Evolutionary conservation across 1,140 invertebrate genomes (phyloP).

Genomic region (Trichoplusia ni): DNA sequence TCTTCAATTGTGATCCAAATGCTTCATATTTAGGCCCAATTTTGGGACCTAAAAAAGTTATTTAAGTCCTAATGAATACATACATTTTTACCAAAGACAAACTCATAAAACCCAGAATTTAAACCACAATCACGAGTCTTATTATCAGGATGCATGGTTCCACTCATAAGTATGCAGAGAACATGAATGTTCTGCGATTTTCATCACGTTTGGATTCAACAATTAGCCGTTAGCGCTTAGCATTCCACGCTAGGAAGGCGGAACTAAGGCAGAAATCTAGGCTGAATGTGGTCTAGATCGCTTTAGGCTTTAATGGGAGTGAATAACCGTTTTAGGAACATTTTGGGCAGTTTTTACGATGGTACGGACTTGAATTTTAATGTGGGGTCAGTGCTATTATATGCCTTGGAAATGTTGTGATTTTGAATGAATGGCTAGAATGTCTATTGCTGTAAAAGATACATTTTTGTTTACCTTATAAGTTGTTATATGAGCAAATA

Average conservation of each 20-base stretch:
- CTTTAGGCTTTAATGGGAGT: background rate
- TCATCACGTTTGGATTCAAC: slow-evolving; percentile 60
- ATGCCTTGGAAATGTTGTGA: background rate
- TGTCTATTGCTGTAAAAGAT: no score
- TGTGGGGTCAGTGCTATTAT: no score
- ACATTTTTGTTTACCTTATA: no score
- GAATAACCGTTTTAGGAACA: background rate
- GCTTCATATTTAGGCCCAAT: no score
- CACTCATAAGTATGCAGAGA: slow-evolving; percentile 22
- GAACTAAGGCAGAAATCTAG: slow-evolving; percentile 23
- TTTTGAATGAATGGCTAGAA: background rate
- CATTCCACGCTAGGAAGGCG: slow-evolving; percentile 32
- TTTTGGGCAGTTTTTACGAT: background rate
- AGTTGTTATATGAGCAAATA: no score
- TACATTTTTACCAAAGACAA: background rate
- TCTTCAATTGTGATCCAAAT: no score
- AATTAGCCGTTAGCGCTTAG: slow-evolving; percentile 58
- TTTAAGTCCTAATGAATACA: no score
- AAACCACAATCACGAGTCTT: slow-evolving; percentile 19
- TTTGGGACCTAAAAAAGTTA: no score
- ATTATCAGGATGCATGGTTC: slow-evolving; percentile 16
- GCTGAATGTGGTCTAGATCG: slow-evolving; percentile 8
- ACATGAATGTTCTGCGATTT: slow-evolving; percentile 26
- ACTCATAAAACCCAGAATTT: background rate
- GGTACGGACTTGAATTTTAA: no score